Conservation (phyloP, 2,888 invertebrate species). For the Eilema depressum region DNA sequence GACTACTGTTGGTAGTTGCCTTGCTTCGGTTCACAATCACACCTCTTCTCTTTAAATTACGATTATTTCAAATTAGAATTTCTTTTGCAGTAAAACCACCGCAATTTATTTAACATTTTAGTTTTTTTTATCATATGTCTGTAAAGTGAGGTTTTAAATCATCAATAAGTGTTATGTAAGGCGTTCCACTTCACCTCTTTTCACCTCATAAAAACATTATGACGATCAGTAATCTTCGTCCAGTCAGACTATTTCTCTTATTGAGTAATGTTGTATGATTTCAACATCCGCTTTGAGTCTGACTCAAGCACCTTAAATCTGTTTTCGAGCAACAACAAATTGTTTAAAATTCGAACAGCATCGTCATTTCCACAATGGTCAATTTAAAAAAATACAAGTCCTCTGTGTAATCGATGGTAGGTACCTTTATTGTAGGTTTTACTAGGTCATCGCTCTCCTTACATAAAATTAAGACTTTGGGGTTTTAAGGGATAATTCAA, state of each 20-base stretch:
- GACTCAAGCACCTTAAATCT: not conserved
- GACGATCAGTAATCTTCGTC: not conserved
- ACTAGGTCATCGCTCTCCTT: constrained; percentile 45
- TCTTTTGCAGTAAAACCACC: too few species aligned
- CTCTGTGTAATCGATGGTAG: constrained; percentile 36
- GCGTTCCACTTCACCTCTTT: too few species aligned
- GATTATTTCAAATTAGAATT: too few species aligned
- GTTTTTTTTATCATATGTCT: too few species aligned
- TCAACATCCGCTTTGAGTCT: not conserved
- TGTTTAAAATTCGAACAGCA: constrained; percentile 44
- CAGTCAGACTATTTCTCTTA: not conserved
- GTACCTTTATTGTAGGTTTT: constrained; percentile 35
- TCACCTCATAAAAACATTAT: not conserved
- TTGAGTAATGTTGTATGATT: not conserved
- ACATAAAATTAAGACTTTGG: constrained; percentile 33
- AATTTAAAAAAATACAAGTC: constrained; percentile 29
- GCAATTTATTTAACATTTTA: too few species aligned
- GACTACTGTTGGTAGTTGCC: not conserved
- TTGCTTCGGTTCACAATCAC: not conserved
- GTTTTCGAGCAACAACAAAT: not conserved
- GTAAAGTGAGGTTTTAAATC: not conserved
- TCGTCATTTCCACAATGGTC: constrained; percentile 21
- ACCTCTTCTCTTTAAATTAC: too few species aligned
- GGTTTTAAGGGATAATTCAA: constrained; percentile 36
- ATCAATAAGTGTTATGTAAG: not conserved